Conservation (phyloP, 1,140 invertebrate species). For the Anastrepha ludens region DNA sequence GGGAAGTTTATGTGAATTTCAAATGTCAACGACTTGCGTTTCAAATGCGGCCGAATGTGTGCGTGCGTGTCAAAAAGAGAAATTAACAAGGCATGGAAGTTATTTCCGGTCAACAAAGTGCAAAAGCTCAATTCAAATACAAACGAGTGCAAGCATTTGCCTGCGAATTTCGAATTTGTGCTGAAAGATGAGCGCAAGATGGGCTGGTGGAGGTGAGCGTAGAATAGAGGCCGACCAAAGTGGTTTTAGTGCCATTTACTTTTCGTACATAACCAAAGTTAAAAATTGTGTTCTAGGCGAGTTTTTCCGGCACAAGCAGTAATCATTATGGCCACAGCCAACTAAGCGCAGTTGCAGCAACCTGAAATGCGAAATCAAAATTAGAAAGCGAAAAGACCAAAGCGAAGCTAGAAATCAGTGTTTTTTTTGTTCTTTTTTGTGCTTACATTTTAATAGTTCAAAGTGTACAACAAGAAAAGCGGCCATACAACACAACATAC, state of each 20-base stretch:
- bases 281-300: no score
- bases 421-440: no score
- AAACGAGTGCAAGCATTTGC: conserved; percentile 15
- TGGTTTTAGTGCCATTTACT: no score
- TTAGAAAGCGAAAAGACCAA: no score
- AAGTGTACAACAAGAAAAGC: background rate
- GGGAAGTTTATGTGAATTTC: background rate
- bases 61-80: background rate
- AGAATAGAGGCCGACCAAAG: background rate
- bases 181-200: background rate
- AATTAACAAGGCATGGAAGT: conserved; percentile 57
- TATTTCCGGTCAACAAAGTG: conserved; percentile 58
- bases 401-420: no score
- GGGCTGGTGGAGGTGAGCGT: background rate
- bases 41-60: background rate
- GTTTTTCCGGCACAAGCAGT: no score
- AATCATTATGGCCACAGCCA: no score
- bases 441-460: background rate
- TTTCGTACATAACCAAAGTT: no score
- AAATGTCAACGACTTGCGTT: conserved; percentile 52
- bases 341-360: no score
- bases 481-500: background rate
- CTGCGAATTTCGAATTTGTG: background rate
- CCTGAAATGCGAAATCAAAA: no score
- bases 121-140: conserved; percentile 33